Base-by-base conservation (phyloP, 2,113 vertebrate species). In the Corythaeola cristata region DNA sequence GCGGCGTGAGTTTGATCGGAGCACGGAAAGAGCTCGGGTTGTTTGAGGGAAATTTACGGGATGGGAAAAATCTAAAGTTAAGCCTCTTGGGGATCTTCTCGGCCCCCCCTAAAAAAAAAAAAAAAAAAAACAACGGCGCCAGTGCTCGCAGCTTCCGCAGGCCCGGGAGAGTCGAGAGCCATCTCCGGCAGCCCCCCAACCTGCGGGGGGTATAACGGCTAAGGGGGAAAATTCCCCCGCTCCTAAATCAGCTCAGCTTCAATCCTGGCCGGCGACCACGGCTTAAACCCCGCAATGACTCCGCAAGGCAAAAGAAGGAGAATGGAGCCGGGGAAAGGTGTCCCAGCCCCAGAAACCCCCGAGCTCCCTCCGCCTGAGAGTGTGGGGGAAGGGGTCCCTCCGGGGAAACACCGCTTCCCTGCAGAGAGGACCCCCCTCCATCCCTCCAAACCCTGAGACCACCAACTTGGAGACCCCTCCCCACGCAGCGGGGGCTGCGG, bases 381-480 rank as follows among this genome's bases (percentile, higher is more conserved):
- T 63, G 85, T 67, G 88, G 88, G 88, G 85, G 85, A 79, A 56
- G 79, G 74, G 45, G 59, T 89, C 50, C 92, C 88, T 90, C 90
- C 41, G 50, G 76, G 55, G 20, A 94, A 95, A 89, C 55, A 27
- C 21, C 17, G 49, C 67, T 94, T 79, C 75, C 92, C 95, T 58
- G 86, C 88, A 23, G 95, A 86, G 80, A 92, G 22, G 72, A 85
- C 50, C 78, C 95, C 67, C 90, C 85, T 85, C 45, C 62, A 49
- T 77, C 90, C 79, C 72, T 73, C 59, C 90, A 37, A 76, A 64
- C 63, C 37, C 60, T 9, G 67, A 88, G 96, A 97, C 96, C 96
- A 97, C 96, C 96, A 94, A 94, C 96, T 96, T 96, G 88, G 96
- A 88, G 76, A 88, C 16, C 55, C 41, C 69, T 37, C 12, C 21